phyloP scores from a whole-genome alignment of 2,888 invertebrate genomes.

The Nymphalis urticae region DNA sequence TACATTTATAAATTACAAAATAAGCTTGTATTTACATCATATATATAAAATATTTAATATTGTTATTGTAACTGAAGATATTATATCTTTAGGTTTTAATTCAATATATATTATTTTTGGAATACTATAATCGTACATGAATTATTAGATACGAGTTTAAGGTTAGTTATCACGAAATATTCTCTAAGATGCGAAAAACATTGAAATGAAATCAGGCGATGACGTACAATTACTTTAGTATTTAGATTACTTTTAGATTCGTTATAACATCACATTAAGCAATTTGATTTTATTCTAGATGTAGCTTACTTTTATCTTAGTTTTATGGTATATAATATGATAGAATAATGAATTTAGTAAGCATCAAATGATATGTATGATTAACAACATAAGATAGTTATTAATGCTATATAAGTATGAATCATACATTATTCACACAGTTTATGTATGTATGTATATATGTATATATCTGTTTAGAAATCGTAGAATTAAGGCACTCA shows the following conservation, averaged over 20 bases:
- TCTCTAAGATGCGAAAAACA: not conserved
- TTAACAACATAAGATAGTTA: not conserved
- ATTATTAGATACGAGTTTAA: constrained; percentile 37
- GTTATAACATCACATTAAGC: not conserved
- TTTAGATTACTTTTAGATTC: not conserved
- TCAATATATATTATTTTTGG: constrained; percentile 2
- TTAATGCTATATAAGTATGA: not conserved
- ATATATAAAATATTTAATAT: not conserved
- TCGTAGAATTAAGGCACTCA: not conserved
- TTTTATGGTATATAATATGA: constrained; percentile 1
- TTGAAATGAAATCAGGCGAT: constrained; percentile 23
- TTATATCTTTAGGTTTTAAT: constrained; percentile 5
- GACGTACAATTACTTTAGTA: constrained; percentile 17
- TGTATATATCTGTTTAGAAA: not conserved
- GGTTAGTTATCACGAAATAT: constrained; percentile 8
- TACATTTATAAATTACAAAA: not conserved
- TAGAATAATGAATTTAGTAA: constrained; percentile 1
- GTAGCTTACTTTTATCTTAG: constrained; percentile 1
- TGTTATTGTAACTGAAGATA: constrained; percentile 5
- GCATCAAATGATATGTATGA: not conserved
- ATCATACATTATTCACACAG: not conserved
- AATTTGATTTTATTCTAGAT: not conserved
- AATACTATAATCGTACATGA: constrained; percentile 33
- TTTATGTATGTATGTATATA: constrained; percentile 6
- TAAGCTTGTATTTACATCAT: constrained; percentile 8